Evolutionary conservation across 2,888 invertebrate genomes (phyloP).

Genomic region (Anticlea derivata): DNA sequence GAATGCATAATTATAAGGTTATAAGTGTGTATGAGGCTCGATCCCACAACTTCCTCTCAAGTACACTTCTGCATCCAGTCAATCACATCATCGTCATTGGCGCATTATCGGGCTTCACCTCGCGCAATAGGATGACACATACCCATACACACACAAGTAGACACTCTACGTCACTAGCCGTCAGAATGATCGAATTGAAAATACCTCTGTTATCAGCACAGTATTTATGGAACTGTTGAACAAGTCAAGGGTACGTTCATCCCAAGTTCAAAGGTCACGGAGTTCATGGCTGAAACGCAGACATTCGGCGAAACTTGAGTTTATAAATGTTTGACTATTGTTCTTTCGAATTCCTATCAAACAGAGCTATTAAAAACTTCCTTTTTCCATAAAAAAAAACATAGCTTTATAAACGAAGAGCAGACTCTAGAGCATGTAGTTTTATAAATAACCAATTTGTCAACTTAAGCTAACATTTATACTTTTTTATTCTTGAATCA

Average conservation of each 20-base stretch:
- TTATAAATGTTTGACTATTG: conserved; percentile 17
- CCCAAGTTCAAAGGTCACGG: conserved; percentile 78
- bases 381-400: background rate
- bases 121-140: conserved; percentile 21
- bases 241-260: conserved; percentile 80
- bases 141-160: conserved; percentile 14
- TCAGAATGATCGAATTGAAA: conserved; percentile 50
- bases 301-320: conserved; percentile 40
- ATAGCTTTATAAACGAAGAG: background rate
- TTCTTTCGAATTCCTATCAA: conserved; percentile 14
- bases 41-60: no score
- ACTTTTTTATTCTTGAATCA: no score
- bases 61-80: background rate
- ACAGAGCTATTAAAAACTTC: background rate
- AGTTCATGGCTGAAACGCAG: conserved; percentile 60
- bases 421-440: conserved; percentile 10
- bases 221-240: conserved; percentile 60
- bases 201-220: conserved; percentile 61
- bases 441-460: background rate
- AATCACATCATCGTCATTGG: conserved; percentile 5
- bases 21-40: no score
- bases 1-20: no score
- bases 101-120: conserved; percentile 4
- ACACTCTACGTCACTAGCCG: conserved; percentile 19
- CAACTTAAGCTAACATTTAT: no score